Evolutionary conservation across 2,888 invertebrate genomes (phyloP).

Genomic region (Branchipolynoe longqiensis): DNA sequence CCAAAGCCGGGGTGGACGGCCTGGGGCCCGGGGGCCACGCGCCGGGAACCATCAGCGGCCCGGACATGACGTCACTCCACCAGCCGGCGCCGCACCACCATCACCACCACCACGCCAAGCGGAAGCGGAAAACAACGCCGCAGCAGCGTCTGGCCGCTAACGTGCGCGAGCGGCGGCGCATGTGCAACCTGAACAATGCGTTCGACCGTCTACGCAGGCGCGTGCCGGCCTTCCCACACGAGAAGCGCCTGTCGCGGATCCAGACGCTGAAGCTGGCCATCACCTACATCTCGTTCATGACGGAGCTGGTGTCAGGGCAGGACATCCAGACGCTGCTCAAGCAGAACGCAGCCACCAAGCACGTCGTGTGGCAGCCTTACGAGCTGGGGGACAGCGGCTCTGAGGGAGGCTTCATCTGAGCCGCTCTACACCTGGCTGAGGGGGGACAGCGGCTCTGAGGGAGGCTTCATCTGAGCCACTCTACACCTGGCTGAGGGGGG

Average conservation of each 20-base stretch:
- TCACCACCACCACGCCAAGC: constrained; percentile 22
- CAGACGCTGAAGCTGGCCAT: constrained; percentile 96
- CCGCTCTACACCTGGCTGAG: too few relatives aligned
- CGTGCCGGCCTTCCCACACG: constrained; percentile 67
- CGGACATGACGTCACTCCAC: constrained; percentile 1
- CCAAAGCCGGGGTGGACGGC: background rate
- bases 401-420: background rate
- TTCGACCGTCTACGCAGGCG: constrained; percentile 89
- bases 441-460: constrained; percentile 43
- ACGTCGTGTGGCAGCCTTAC: constrained; percentile 58
- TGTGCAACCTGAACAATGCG: constrained; percentile 95
- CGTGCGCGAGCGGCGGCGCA: constrained; percentile 92
- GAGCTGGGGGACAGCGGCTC: constrained; percentile 52
- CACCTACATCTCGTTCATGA: constrained; percentile 98
- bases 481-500: too few relatives aligned
- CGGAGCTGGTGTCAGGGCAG: constrained; percentile 84
- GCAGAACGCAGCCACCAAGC: constrained; percentile 44
- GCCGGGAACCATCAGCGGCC: background rate
- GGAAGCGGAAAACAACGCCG: constrained; percentile 69
- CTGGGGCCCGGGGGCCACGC: background rate
- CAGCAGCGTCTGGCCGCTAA: constrained; percentile 90
- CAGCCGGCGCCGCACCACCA: background rate
- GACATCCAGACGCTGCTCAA: constrained; percentile 49
- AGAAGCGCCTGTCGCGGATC: constrained; percentile 69
- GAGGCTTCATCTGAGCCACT: background rate